These are phyloP conservation scores for Acrocephalus scirpaceus DNA, from an alignment of 2,797 vertebrate species.

Conservation along the genomic window DNA sequence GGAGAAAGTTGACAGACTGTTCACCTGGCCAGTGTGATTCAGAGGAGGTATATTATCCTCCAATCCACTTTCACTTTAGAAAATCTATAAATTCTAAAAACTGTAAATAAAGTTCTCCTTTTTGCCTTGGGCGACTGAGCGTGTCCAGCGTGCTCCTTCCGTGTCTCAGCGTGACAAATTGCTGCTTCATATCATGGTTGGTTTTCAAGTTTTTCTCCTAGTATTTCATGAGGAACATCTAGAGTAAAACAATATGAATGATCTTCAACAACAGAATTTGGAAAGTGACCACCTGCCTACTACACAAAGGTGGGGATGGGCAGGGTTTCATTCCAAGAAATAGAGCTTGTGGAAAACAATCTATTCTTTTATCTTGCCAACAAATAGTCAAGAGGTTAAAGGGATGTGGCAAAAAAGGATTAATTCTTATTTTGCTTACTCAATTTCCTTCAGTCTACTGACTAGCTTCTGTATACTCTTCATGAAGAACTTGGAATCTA, in stretches of 20 bases:
- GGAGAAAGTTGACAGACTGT: no score
- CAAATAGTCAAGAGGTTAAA: neutral
- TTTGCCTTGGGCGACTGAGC: no score
- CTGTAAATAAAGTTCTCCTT: no score
- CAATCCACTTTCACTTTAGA: no score
- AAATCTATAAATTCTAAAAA: no score
- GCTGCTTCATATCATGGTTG: no score
- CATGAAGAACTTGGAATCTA: neutral
- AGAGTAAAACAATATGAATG: accelerated
- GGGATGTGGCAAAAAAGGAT: neutral
- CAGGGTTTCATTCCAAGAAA: neutral
- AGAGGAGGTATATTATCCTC: no score
- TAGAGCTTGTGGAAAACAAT: neutral
- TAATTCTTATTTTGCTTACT: neutral
- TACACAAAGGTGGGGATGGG: neutral
- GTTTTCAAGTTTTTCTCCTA: neutral
- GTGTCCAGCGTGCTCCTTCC: no score
- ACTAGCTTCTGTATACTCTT: neutral
- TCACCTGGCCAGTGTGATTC: no score
- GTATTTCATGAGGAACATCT: neutral
- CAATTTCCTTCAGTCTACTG: neutral
- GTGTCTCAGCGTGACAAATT: no score
- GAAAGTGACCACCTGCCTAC: neutral
- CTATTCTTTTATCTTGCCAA: neutral
- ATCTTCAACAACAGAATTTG: neutral